These are phyloP conservation scores for Chlamydotis undulata DNA, from an alignment of 2,113 vertebrate genomes.

Conservation along the genomic window DNA sequence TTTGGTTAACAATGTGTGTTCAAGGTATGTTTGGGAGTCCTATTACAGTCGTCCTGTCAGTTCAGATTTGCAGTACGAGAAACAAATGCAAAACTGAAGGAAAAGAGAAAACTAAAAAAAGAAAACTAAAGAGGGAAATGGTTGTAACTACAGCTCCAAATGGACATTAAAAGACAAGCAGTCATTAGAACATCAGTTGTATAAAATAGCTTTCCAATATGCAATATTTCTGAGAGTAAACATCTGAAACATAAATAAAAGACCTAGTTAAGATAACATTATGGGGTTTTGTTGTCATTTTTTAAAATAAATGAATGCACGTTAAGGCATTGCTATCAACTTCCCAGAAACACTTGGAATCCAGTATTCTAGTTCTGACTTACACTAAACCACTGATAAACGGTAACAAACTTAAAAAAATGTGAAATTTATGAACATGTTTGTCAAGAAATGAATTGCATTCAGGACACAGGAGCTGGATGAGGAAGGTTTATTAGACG, in stretches of 20 bases:
- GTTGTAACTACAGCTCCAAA: neutral
- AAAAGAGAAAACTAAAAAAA: neutral
- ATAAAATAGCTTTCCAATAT: neutral
- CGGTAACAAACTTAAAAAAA: neutral
- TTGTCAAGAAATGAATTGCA: neutral
- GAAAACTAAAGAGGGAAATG: neutral
- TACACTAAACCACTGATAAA: neutral
- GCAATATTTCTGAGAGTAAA: neutral
- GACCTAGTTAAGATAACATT: neutral
- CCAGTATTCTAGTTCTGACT: neutral
- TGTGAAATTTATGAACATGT: constrained; percentile 1
- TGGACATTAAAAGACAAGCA: neutral
- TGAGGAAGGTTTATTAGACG: constrained; percentile 12
- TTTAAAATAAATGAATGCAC: neutral
- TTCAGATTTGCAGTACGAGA: constrained; percentile 42
- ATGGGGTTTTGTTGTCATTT: neutral
- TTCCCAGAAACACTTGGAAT: neutral
- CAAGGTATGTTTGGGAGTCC: constrained; percentile 52
- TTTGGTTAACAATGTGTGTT: constrained; percentile 66
- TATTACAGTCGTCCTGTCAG: constrained; percentile 63
- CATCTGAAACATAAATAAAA: neutral
- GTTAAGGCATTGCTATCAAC: neutral
- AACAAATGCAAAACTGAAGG: constrained; percentile 47
- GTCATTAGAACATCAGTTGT: neutral
- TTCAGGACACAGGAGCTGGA: neutral